Percentiles rank a stretch among this genome's conserved stretches.
Conservation (phyloP, 2,797 vertebrate species). For the Furcifer pardalis region DNA sequence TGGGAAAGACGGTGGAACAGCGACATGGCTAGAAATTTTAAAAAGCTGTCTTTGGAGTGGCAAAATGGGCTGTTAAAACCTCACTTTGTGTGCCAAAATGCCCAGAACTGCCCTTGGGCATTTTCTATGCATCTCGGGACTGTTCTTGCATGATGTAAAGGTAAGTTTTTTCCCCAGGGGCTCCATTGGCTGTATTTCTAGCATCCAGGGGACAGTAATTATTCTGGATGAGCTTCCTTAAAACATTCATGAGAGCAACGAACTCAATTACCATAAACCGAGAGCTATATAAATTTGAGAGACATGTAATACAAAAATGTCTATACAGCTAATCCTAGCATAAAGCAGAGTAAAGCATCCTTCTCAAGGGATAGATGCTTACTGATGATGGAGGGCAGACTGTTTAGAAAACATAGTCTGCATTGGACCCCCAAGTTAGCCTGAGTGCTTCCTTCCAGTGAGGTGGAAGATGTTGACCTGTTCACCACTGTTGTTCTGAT, state of each 20-base stretch:
- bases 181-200: background rate
- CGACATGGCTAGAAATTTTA: background rate
- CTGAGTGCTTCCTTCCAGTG: background rate
- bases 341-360: too few relatives aligned
- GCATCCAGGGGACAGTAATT: background rate
- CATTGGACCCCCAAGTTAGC: background rate
- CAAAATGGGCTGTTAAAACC: background rate
- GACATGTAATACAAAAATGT: background rate
- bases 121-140: background rate
- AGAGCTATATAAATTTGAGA: background rate
- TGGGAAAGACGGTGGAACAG: background rate
- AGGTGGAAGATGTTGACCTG: background rate
- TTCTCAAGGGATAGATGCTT: too few relatives aligned
- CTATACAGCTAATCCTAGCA: background rate
- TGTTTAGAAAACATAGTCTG: too few relatives aligned
- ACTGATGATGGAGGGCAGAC: background rate
- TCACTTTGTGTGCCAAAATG: background rate
- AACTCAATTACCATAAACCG: background rate
- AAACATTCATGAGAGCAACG: constrained; percentile 4
- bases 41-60: background rate
- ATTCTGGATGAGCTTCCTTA: background rate
- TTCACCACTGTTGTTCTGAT: background rate
- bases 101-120: background rate
- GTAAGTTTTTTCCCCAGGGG: background rate
- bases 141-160: background rate